phyloP scores from a whole-genome alignment of 2,113 vertebrate species.

The Pionites leucogaster region DNA sequence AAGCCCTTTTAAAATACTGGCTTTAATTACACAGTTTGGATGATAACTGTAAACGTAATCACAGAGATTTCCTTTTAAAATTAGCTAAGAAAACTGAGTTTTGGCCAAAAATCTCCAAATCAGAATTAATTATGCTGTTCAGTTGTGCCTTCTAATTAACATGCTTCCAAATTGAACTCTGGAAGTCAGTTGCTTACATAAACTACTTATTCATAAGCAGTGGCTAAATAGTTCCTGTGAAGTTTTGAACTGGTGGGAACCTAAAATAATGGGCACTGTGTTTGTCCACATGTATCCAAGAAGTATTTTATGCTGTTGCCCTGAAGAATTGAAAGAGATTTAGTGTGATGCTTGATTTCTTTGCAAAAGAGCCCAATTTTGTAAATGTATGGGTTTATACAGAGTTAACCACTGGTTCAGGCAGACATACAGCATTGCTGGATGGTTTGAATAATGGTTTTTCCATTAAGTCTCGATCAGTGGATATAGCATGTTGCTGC shows the following conservation, averaged over 20 bases:
- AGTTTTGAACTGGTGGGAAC: background rate
- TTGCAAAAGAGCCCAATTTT: background rate
- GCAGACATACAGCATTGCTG: background rate
- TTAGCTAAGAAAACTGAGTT: background rate
- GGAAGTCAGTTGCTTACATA: background rate
- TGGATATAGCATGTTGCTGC: background rate
- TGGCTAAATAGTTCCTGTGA: background rate
- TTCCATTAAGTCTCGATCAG: background rate
- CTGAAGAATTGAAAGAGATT: background rate
- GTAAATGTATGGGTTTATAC: background rate
- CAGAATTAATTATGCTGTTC: background rate
- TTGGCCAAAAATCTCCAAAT: background rate
- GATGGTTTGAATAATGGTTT: background rate
- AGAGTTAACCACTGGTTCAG: background rate
- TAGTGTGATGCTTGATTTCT: background rate
- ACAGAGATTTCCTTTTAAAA: background rate
- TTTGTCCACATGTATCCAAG: background rate
- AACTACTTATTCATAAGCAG: background rate
- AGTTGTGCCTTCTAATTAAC: background rate
- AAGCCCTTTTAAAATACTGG: background rate
- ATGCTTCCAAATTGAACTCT: background rate
- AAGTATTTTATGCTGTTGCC: background rate
- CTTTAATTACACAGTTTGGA: background rate
- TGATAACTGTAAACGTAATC: background rate
- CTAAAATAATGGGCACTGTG: background rate